Evolutionary conservation across 2,888 invertebrate species (phyloP), one percentile per base, ranked within the genome.

Genomic region (Diogma glabrata): DNA sequence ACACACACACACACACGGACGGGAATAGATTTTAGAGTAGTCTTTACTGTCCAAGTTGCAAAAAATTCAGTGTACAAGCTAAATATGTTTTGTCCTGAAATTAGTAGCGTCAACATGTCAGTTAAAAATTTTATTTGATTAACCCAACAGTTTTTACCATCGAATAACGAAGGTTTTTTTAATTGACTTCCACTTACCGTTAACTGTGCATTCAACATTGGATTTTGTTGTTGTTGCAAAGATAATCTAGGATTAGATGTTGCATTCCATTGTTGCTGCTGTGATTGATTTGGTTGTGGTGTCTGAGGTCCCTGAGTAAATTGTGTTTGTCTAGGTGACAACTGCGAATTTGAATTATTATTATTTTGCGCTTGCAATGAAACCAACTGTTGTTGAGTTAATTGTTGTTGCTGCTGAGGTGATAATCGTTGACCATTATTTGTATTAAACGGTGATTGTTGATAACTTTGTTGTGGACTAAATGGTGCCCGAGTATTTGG

Each of bases 131-230:
- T n/a, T n/a, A n/a, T n/a, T n/a, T n/a, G n/a, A n/a, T n/a, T n/a
- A n/a, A n/a, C n/a, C n/a, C n/a, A n/a, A n/a, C n/a, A n/a, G n/a
- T n/a, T n/a, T n/a, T n/a, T n/a, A n/a, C n/a, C n/a, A n/a, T n/a
- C n/a, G n/a, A n/a, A n/a, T n/a, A n/a, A n/a, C n/a, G n/a, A n/a
- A n/a, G n/a, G n/a, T n/a, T n/a, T n/a, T n/a, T n/a, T 30, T 30
- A 30, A 30, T 30, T 5, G 9, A n/a, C n/a, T n/a, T n/a, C n/a
- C 19, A 33, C 78, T 78, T 72, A 87, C 87, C 64, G 84, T 83
- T 61, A 88, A 73, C 70, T 88, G 88, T 60, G 87, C 85, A 72
- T 84, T 87, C 62, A 92, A 76, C 89, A 92, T 89, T 24, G 91
- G 88, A 72, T 91, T 89, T 69, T 90, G 84, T 59, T 76, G 82